phyloP scores from a whole-genome alignment of 2,888 invertebrate species.

The Gari tellinella region DNA sequence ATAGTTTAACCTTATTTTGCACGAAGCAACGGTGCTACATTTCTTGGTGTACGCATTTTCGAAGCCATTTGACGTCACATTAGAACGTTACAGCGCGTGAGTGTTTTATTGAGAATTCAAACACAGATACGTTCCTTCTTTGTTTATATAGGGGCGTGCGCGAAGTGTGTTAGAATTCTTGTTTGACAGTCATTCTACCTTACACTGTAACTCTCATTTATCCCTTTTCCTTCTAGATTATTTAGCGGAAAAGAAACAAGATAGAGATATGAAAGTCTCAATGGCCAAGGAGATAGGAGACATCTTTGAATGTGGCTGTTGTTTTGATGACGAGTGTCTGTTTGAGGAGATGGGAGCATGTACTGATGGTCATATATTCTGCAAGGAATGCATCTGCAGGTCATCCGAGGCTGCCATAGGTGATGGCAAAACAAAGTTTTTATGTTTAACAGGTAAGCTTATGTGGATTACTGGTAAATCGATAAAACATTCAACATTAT shows the following conservation, averaged over 20 bases:
- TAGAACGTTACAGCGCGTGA: too few species aligned
- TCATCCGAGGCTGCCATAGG: slow-evolving; percentile 77
- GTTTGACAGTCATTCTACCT: too few species aligned
- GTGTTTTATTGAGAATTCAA: too few species aligned
- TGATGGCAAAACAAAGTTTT: slow-evolving; percentile 79
- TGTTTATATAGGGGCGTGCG: too few species aligned
- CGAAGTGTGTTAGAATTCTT: too few species aligned
- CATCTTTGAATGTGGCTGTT: slow-evolving; percentile 86
- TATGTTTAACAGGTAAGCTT: slow-evolving; percentile 84
- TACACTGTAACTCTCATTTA: too few species aligned
- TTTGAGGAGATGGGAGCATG: slow-evolving; percentile 81
- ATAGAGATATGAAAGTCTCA: slow-evolving; percentile 58
- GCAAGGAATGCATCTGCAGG: slow-evolving; percentile 77
- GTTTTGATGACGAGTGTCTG: slow-evolving; percentile 86
- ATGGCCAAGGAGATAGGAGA: slow-evolving; percentile 82
- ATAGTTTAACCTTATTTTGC: too few species aligned
- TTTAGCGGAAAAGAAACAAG: slow-evolving; percentile 55
- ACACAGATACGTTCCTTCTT: too few species aligned
- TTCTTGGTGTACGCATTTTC: too few species aligned
- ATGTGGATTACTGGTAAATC: neutral
- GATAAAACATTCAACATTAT: too few species aligned
- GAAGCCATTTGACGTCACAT: too few species aligned
- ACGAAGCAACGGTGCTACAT: too few species aligned
- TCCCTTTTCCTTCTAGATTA: slow-evolving; percentile 26
- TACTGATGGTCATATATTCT: slow-evolving; percentile 81